Percentiles rank a stretch among this genome's conserved stretches.
Conservation (phyloP, 2,888 invertebrate genomes). For the Sipha maydis region DNA sequence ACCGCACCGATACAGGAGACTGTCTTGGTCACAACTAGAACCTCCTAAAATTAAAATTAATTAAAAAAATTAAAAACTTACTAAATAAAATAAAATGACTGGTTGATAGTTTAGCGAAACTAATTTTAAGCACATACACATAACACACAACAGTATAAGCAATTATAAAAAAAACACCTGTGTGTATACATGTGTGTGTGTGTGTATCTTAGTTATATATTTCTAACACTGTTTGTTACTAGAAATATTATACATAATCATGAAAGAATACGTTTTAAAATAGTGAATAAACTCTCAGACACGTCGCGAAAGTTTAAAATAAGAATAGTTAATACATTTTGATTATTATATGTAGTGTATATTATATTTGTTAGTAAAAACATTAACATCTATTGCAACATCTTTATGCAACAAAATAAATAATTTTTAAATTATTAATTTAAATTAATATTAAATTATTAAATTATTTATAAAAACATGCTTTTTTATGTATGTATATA, state of each 20-base stretch:
- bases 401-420: neutral
- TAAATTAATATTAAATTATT: no score
- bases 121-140: neutral
- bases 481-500: neutral
- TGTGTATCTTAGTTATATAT: neutral
- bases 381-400: neutral
- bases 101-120: neutral
- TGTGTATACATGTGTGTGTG: neutral
- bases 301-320: neutral
- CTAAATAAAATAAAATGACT: neutral
- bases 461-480: neutral
- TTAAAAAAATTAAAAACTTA: neutral
- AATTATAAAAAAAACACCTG: neutral
- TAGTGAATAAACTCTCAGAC: neutral
- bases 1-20: conserved; percentile 71
- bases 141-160: neutral
- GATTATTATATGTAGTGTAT: neutral
- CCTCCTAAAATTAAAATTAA: conserved; percentile 66
- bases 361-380: neutral
- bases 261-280: neutral
- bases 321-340: neutral
- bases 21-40: conserved; percentile 73
- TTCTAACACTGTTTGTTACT: neutral
- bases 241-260: neutral
- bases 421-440: no score